phyloP scores from a whole-genome alignment of 2,113 vertebrate genomes.

The Nothocercus nigrocapillus region DNA sequence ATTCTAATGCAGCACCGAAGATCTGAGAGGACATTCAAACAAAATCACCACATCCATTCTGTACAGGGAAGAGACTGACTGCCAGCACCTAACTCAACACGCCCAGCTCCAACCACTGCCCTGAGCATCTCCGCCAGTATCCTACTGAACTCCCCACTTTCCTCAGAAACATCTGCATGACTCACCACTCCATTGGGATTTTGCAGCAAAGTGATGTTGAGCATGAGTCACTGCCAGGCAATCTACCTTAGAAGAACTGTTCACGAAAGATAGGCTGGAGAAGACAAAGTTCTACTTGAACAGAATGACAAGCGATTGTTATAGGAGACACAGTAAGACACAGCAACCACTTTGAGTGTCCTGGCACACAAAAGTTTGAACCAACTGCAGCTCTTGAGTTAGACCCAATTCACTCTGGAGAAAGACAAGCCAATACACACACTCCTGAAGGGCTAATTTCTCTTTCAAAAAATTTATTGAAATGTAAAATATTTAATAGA shows the following conservation, averaged over 20 bases:
- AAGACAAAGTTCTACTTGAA: not conserved
- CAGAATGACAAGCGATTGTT: not conserved
- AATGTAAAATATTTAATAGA: slow-evolving; percentile 16
- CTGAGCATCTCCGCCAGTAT: not conserved
- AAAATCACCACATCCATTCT: not conserved
- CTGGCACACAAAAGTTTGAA: not conserved
- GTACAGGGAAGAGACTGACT: not conserved
- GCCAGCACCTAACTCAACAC: not conserved
- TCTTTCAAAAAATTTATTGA: slow-evolving; percentile 50
- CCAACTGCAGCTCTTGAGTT: not conserved
- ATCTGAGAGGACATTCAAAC: not conserved
- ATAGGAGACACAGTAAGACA: not conserved
- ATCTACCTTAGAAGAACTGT: not conserved
- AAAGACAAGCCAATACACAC: not conserved
- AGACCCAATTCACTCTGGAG: not conserved
- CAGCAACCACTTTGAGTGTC: not conserved
- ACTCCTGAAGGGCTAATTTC: not conserved
- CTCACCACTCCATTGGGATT: not conserved
- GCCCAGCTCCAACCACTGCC: not conserved
- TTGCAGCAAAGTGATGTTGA: not conserved
- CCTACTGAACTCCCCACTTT: not conserved
- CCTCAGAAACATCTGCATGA: not conserved
- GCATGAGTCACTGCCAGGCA: not conserved
- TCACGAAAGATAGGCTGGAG: not conserved
- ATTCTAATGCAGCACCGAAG: not conserved